Evolutionary conservation across 2,888 invertebrate genomes (phyloP).

Genomic region (Acrobasis repandana): DNA sequence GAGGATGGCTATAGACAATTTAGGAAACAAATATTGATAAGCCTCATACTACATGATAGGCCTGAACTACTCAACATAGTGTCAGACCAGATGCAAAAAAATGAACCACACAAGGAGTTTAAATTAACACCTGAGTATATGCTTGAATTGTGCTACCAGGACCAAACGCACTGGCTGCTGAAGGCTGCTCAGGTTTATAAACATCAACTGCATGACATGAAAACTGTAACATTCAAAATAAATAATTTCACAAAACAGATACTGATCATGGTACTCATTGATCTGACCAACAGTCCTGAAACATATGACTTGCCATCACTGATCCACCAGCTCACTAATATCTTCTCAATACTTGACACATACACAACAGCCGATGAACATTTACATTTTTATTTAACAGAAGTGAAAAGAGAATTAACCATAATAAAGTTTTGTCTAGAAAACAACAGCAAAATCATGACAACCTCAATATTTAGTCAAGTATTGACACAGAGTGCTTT

Average conservation of each 20-base stretch:
- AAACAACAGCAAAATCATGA: conserved; percentile 77
- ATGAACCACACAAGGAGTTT: conserved; percentile 70
- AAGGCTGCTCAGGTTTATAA: conserved; percentile 75
- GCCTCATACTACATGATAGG: conserved; percentile 64
- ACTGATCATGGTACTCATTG: conserved; percentile 75
- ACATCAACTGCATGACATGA: conserved; percentile 71
- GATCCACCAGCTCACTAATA: conserved; percentile 71
- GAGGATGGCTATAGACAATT: conserved; percentile 66
- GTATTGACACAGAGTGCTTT: conserved; percentile 72
- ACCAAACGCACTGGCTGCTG: conserved; percentile 74
- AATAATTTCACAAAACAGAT: conserved; percentile 78
- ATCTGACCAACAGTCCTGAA: conserved; percentile 73
- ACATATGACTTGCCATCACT: conserved; percentile 71
- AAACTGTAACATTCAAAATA: conserved; percentile 74
- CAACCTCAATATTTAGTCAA: conserved; percentile 76
- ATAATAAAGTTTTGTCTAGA: conserved; percentile 77
- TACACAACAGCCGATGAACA: conserved; percentile 70
- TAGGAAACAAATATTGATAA: conserved; percentile 71
- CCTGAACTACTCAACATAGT: conserved; percentile 60
- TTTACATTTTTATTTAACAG: conserved; percentile 73
- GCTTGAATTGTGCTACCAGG: conserved; percentile 76
- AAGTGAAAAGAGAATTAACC: conserved; percentile 75
- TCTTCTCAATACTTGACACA: conserved; percentile 75
- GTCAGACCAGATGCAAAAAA: conserved; percentile 64
- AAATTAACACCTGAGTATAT: conserved; percentile 77